Conservation (phyloP, 1,140 invertebrate species). For the Ptiloglossa arizonensis region DNA sequence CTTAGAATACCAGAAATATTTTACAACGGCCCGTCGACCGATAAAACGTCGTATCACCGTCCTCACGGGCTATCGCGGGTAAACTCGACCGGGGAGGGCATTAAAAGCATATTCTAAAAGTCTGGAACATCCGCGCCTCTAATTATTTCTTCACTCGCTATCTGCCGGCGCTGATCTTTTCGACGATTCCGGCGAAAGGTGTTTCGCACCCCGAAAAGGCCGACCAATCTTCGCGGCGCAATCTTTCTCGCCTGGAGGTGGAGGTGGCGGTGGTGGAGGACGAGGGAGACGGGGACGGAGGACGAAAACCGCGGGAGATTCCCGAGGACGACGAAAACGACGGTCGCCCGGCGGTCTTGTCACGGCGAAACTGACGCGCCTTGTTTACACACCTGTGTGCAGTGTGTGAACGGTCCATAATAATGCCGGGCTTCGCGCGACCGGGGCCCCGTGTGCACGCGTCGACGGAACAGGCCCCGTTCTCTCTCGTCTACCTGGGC, state of each 20-base stretch:
- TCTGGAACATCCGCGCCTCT: slow-evolving; percentile 24
- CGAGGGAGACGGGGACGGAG: too few species aligned
- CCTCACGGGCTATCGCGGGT: slow-evolving; percentile 11
- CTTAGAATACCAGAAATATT: not conserved
- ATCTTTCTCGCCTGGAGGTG: not conserved
- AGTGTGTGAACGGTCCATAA: slow-evolving; percentile 52
- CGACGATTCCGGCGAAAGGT: not conserved
- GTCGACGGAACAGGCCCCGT: not conserved
- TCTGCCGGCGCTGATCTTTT: slow-evolving; percentile 1
- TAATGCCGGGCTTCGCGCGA: slow-evolving; percentile 46
- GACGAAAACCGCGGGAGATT: not conserved
- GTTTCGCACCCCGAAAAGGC: not conserved
- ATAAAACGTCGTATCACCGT: not conserved
- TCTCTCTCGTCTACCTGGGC: slow-evolving; percentile 20
- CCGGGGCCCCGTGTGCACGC: slow-evolving; percentile 6
- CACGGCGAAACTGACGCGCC: slow-evolving; percentile 61
- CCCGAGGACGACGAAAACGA: slow-evolving; percentile 24
- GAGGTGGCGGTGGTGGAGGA: too few species aligned
- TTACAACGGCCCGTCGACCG: not conserved
- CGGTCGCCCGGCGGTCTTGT: slow-evolving; percentile 34
- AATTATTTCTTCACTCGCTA: slow-evolving; percentile 40
- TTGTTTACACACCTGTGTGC: slow-evolving; percentile 76
- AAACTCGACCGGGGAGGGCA: not conserved
- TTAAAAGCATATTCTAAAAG: slow-evolving; percentile 8
- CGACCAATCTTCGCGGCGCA: not conserved